Evolutionary conservation across 2,888 invertebrate genomes (phyloP).

Genomic region (Helicoverpa assulta): DNA sequence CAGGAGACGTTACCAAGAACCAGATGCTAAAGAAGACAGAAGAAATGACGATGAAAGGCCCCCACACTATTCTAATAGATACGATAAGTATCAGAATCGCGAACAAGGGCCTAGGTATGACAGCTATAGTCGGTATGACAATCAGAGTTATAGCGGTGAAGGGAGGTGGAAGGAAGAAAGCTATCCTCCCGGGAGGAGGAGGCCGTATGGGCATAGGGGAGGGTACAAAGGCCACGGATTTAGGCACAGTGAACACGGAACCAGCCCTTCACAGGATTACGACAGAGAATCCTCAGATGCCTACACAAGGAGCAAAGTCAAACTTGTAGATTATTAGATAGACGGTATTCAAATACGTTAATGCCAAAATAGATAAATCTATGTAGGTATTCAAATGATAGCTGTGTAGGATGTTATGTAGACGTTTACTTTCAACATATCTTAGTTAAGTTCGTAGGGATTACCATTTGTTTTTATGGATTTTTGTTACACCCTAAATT

Average conservation of each 20-base stretch:
- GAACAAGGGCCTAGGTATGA: slow-evolving; percentile 53
- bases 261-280: slow-evolving; percentile 55
- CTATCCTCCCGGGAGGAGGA: slow-evolving; percentile 63
- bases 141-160: slow-evolving; percentile 49
- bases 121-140: slow-evolving; percentile 57
- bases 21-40: slow-evolving; percentile 59
- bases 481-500: slow-evolving; percentile 24
- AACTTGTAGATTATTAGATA: slow-evolving; percentile 84
- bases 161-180: slow-evolving; percentile 70
- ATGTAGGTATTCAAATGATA: slow-evolving; percentile 54
- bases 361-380: slow-evolving; percentile 62
- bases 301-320: slow-evolving; percentile 75
- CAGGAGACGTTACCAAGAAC: slow-evolving; percentile 64
- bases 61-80: slow-evolving; percentile 62
- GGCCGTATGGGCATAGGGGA: slow-evolving; percentile 74
- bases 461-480: slow-evolving; percentile 16
- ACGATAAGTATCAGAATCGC: slow-evolving; percentile 67
- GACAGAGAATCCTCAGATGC: slow-evolving; percentile 58
- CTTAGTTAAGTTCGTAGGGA: slow-evolving; percentile 45
- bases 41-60: slow-evolving; percentile 61
- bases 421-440: slow-evolving; percentile 56
- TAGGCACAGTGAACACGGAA: slow-evolving; percentile 58
- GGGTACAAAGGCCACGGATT: slow-evolving; percentile 69
- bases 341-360: slow-evolving; percentile 38
- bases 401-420: slow-evolving; percentile 48